phyloP scores from a whole-genome alignment of 2,113 vertebrate genomes.

The Dicaeum eximium region DNA sequence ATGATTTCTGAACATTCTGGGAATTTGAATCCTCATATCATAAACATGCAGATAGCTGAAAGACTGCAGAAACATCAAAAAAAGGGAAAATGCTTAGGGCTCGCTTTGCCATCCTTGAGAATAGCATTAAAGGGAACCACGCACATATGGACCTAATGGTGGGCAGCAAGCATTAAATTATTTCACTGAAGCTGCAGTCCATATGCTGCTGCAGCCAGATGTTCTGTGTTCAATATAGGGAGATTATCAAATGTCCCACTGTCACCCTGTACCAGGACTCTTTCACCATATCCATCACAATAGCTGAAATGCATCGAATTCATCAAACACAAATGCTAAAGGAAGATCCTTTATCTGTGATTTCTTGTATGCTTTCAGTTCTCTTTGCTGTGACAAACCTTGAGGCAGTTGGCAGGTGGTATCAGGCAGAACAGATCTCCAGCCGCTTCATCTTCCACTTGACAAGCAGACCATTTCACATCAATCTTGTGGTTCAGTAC shows the following conservation, averaged over 20 bases:
- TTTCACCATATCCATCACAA: rapidly evolving
- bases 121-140: background rate
- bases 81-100: background rate
- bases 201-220: background rate
- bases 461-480: slow-evolving; percentile 36
- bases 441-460: background rate
- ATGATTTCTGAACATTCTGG: background rate
- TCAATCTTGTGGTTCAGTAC: background rate
- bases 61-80: background rate
- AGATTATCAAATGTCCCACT: background rate
- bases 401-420: background rate
- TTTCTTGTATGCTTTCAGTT: background rate
- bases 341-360: background rate
- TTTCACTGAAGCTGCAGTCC: background rate
- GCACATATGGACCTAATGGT: background rate
- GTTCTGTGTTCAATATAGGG: background rate
- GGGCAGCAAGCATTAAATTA: background rate
- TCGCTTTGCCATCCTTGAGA: background rate
- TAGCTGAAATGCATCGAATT: background rate
- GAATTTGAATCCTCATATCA: background rate
- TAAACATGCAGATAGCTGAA: background rate
- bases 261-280: background rate
- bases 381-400: background rate
- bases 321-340: background rate
- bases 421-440: background rate